Evolutionary conservation across 2,113 vertebrate species (phyloP), one percentile per base, ranked within the genome.

Genomic region (Silurus asotus): DNA sequence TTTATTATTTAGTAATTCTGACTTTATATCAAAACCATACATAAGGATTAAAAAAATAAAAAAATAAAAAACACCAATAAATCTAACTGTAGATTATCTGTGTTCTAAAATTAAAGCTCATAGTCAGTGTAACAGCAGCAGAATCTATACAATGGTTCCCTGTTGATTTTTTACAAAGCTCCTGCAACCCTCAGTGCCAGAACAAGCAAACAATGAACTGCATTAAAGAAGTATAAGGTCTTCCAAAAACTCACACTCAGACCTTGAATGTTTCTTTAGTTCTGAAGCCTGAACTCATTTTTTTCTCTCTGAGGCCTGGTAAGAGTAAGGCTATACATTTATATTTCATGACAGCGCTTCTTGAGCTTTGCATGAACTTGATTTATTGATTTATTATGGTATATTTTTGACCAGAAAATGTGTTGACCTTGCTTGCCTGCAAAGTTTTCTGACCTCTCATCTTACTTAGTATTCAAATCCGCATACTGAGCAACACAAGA

Each of bases 181-280:
- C 3, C 5, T 11, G 15, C 17, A 61, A 15, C 59, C 17, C 74
- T 67, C 6, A 8, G 75, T 75, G 28, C 37, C 8, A 2, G 74
- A 37, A 55, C 19, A 17, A 80, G 56, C 5, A 78, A 84, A 80
- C 49, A 81, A 62, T 70, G 25, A 55, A 59, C 28, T 59, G 53
- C 67, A 74, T 78, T 69, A 83, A 70, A 65, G 79, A 75, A 17
- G 14, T 77, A 28, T 80, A 49, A 37, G 49, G 11, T 51, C 70
- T 65, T 67, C 53, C 51, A 48, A 51, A 74, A 28, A 58, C 14
- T 67, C 59, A 28, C 51, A 59, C 61, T 62, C 28, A 72, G 20
- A 20, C 72, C 70, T 88, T 77, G 61, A 82, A 67, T 79, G 61
- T 77, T 58, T 82, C 23, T 72, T 23, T n/a, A 9, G 20, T 82